Evolutionary conservation across 2,113 vertebrate species (phyloP), one percentile per base, ranked within the genome.

Genomic region (Opisthocomus hoazin): DNA sequence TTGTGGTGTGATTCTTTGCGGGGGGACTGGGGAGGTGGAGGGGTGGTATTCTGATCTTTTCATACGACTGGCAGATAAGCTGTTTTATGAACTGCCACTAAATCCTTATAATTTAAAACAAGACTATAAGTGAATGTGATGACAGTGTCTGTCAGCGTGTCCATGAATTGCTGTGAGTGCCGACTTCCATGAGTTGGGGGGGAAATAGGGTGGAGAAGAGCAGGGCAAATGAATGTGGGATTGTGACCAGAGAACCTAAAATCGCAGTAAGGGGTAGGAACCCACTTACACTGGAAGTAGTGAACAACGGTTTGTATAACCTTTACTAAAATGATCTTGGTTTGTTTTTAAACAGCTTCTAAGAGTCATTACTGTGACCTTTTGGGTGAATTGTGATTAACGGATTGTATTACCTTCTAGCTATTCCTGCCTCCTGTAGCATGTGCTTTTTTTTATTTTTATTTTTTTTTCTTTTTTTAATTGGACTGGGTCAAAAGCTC

Each of bases 371-470:
- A 36, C 65, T 77, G 0, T 94, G 93, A 94, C 92, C 96, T 95
- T 93, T 93, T 6, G 58, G 24, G 54, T 86, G 79, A 75, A 87
- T 75, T 92, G 51, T 79, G 84, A 91, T 82, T 80, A 92, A 53
- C 4, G 3, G 71, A 78, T 96, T 92, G 19, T 84, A 57, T 96
- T 97, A 89, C 94, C 80, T 89, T 36, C 56, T 0, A 16, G 89
- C 68, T 95, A 87, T 95, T 96, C 80, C 53, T 76, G 77, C 92
- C 92, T 91, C n/a, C 64, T 86, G 78, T 68, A 81, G 64, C 64
- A n/a, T 15, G 78, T 89, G 61, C 65, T 84, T 51, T 75, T 89
- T 71, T 83, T 70, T 71, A 66, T 84, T 53, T 68, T 71, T 83
- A 71, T 71, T 70, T 84, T 53, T 68, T 83, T 23, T 5, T 43